Percentiles rank a stretch among this genome's conserved stretches.
Conservation (phyloP, 2,797 vertebrate genomes). For the Lindbergichthys nudifrons region DNA sequence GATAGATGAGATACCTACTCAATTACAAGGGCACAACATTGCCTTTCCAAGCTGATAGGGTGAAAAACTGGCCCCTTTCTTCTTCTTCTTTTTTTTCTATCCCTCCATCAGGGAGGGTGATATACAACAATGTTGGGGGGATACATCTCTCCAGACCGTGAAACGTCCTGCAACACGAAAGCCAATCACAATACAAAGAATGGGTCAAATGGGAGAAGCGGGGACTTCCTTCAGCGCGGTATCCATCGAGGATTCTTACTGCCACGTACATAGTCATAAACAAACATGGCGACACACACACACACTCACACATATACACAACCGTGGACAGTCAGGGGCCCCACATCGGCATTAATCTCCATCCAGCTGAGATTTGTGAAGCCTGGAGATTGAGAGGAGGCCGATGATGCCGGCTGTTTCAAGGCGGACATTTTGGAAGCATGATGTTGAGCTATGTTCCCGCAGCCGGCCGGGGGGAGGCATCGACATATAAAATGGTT, state of each 20-base stretch:
- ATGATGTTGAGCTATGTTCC: constrained; percentile 97
- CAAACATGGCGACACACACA: constrained; percentile 21
- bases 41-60: constrained; percentile 87
- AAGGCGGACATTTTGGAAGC: constrained; percentile 93
- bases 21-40: constrained; percentile 91
- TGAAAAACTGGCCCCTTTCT: constrained; percentile 85
- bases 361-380: constrained; percentile 84
- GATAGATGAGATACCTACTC: constrained; percentile 90
- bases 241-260: constrained; percentile 13
- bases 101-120: constrained; percentile 72
- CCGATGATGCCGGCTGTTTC: constrained; percentile 88
- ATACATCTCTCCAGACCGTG: constrained; percentile 64
- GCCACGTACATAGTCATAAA: constrained; percentile 13
- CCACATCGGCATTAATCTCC: constrained; percentile 81
- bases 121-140: constrained; percentile 72
- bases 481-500: constrained; percentile 97
- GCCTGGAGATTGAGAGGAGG: constrained; percentile 83
- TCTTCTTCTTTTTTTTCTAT: constrained; percentile 55
- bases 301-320: constrained; percentile 3
- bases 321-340: constrained; percentile 50
- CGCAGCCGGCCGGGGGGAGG: constrained; percentile 86
- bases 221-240: constrained; percentile 25
- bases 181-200: constrained; percentile 66
- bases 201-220: constrained; percentile 38
- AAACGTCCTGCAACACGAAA: constrained; percentile 47